Evolutionary conservation across 1,140 invertebrate species (phyloP).

Genomic region (Contarinia nasturtii): DNA sequence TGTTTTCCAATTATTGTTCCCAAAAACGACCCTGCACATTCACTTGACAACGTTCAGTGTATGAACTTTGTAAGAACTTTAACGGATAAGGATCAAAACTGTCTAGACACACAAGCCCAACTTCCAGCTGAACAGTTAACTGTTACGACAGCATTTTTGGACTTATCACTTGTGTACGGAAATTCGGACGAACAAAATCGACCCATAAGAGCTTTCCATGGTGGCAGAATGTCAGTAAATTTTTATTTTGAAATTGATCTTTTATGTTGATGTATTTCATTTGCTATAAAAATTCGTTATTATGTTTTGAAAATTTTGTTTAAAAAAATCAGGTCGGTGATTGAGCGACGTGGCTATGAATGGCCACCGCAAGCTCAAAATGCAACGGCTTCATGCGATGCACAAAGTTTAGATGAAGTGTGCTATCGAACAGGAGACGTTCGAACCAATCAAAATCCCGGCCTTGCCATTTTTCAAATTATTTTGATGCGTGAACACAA

Average conservation of each 20-base stretch:
- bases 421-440: slow-evolving; percentile 61
- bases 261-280: background rate
- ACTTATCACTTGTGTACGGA: slow-evolving; percentile 71
- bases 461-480: slow-evolving; percentile 63
- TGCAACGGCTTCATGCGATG: slow-evolving; percentile 38
- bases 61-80: slow-evolving; percentile 71
- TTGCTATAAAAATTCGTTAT: no score
- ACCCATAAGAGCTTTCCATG: slow-evolving; percentile 38
- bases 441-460: slow-evolving; percentile 72
- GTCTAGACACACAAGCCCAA: slow-evolving; percentile 29
- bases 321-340: slow-evolving; percentile 10
- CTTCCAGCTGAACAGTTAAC: slow-evolving; percentile 65
- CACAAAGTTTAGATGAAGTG: slow-evolving; percentile 32
- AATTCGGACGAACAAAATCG: slow-evolving; percentile 41
- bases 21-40: slow-evolving; percentile 60
- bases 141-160: slow-evolving; percentile 65
- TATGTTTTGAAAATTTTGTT: no score
- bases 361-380: slow-evolving; percentile 50
- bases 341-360: slow-evolving; percentile 38
- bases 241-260: background rate
- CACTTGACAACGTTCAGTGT: slow-evolving; percentile 44
- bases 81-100: slow-evolving; percentile 45
- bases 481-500: slow-evolving; percentile 81
- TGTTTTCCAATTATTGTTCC: slow-evolving; percentile 80
- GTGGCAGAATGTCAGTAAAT: slow-evolving; percentile 37